Evolutionary conservation across 2,113 vertebrate species (phyloP).

Genomic region (Takifugu flavidus): DNA sequence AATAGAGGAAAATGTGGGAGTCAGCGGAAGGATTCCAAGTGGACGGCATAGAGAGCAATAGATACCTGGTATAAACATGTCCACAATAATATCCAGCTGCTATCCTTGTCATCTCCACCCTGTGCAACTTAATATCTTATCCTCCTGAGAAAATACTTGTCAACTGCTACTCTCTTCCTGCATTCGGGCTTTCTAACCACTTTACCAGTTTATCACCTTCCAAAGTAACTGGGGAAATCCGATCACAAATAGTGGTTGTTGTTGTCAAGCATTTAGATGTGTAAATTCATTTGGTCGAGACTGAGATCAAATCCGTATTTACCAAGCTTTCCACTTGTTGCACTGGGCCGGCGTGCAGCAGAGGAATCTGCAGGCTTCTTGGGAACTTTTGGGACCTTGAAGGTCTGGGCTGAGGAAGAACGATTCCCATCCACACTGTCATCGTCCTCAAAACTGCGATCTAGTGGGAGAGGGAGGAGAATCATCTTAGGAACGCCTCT

Average conservation of each 20-base stretch:
- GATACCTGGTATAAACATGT: too few relatives aligned
- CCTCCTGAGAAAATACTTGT: too few relatives aligned
- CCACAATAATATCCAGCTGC: too few relatives aligned
- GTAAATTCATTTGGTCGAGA: background rate
- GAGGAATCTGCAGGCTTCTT: constrained; percentile 86
- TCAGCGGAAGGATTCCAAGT: background rate
- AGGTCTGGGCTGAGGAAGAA: constrained; percentile 86
- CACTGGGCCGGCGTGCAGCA: constrained; percentile 79
- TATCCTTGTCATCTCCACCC: too few relatives aligned
- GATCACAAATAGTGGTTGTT: background rate
- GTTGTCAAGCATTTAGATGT: too few relatives aligned
- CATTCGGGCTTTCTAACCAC: too few relatives aligned
- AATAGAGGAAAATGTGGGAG: background rate
- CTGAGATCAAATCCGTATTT: constrained; percentile 14
- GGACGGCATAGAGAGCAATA: too few relatives aligned
- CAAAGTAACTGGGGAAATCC: too few relatives aligned
- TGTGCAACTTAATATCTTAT: too few relatives aligned
- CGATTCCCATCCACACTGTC: constrained; percentile 96
- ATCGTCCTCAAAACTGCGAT: constrained; percentile 97
- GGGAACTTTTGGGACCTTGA: constrained; percentile 91
- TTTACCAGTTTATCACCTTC: too few relatives aligned
- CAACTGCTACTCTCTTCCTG: too few relatives aligned
- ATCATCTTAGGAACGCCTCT: background rate
- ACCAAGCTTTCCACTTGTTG: constrained; percentile 87
- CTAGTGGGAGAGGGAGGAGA: constrained; percentile 60